phyloP scores from a whole-genome alignment of 2,888 invertebrate species.

The Xylophagus ater region DNA sequence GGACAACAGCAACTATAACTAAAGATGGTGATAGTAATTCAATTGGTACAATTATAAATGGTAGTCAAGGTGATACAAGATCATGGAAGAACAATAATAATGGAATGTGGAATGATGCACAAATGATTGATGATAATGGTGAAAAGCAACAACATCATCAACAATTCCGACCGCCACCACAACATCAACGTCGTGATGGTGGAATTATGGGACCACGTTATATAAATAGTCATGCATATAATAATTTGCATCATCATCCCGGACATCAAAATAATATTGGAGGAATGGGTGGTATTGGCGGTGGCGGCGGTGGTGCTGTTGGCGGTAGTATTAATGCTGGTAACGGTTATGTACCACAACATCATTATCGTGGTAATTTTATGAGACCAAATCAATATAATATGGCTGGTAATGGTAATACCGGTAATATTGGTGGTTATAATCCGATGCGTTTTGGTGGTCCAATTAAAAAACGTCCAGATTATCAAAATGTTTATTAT shows the following conservation, averaged over 20 bases:
- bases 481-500: slow-evolving; percentile 14
- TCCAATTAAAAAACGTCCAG: slow-evolving; percentile 12
- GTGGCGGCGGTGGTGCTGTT: too few relatives aligned
- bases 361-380: slow-evolving; percentile 4
- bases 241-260: slow-evolving; percentile 7
- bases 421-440: slow-evolving; percentile 10
- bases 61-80: slow-evolving; percentile 1
- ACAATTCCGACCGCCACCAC: slow-evolving; percentile 7
- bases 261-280: too few relatives aligned
- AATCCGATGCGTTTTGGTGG: slow-evolving; percentile 13
- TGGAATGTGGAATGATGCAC: slow-evolving; percentile 8
- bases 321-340: too few relatives aligned
- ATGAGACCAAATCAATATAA: slow-evolving; percentile 7
- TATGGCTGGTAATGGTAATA: neutral
- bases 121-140: slow-evolving; percentile 1
- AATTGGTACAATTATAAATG: neutral
- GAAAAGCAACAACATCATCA: too few relatives aligned
- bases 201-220: neutral
- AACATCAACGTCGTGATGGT: slow-evolving; percentile 4
- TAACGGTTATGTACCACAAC: slow-evolving; percentile 11
- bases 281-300: too few relatives aligned
- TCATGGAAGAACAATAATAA: slow-evolving; percentile 13
- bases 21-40: neutral
- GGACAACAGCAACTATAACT: slow-evolving; percentile 1
- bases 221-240: slow-evolving; percentile 5